Evolutionary conservation across 2,888 invertebrate genomes (phyloP), one percentile per base, ranked within the genome.

Genomic region (Drosophila anceps): DNA sequence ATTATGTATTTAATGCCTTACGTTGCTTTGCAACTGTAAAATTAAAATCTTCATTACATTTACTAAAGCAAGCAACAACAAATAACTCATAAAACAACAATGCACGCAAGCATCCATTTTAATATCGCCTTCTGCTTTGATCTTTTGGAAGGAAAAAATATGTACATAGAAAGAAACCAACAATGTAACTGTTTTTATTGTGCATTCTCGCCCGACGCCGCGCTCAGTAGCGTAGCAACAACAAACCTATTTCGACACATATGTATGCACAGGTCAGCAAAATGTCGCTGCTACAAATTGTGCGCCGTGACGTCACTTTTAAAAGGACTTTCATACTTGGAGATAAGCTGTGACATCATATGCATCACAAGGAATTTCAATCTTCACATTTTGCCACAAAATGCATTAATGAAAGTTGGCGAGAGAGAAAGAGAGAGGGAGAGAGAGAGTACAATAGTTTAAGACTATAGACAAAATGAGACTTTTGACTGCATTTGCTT

Each of bases 101-200:
- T 18, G 6, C 12, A 0, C 10, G 18, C 0, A 13, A 31, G n/a
- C 31, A 50, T 18, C 31, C 31, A 31, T 33, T 33, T 50, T 33
- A 33, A 13, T 31, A 18, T 18, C 18, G 31, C 18, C 1, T 1
- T 33, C 18, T n/a, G 50, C 50, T 50, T 50, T 50, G 31, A 31
- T 50, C 48, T n/a, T 29, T 48, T 10, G 5, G 2, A 29, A 29
- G 4, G 18, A 0, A 10, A 12, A 0, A 31, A 31, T 31, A 50
- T 18, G 18, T 50, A 7, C 31, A 50, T 31, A 50, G 12, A 29
- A 18, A 12, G 18, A 31, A 31, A 13, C 7, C 18, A 18, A 27
- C 35, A 53, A 24, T 37, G 53, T 35, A 53, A 37, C 35, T 35
- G 53, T 37, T 53, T 53, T 37, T 37, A 53, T 53, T 18, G 31